Evolutionary conservation across 2,888 invertebrate genomes (phyloP).

Genomic region (Liopterus haemorrhoidalis): DNA sequence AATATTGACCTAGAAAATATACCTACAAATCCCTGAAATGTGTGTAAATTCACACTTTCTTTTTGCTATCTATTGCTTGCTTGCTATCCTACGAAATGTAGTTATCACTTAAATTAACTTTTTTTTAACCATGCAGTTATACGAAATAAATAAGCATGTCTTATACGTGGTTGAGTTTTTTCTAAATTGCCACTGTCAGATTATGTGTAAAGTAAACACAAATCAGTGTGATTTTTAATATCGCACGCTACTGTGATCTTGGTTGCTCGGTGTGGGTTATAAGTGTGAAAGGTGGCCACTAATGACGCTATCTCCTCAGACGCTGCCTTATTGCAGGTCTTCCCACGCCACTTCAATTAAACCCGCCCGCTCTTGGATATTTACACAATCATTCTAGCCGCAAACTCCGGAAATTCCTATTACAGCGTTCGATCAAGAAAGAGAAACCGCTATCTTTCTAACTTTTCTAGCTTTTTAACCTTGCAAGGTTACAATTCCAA

Average conservation of each 20-base stretch:
- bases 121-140: not conserved
- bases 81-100: too few relatives aligned
- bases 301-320: conserved; percentile 16
- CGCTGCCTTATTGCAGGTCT: conserved; percentile 2
- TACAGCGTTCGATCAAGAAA: conserved; percentile 10
- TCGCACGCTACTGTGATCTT: too few relatives aligned
- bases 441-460: not conserved
- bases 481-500: not conserved
- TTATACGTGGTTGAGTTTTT: not conserved
- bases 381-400: conserved; percentile 11
- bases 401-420: conserved; percentile 18
- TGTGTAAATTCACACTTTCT: too few relatives aligned
- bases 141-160: not conserved
- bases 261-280: too few relatives aligned
- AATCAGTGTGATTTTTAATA: not conserved
- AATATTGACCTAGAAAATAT: too few relatives aligned
- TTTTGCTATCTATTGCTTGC: too few relatives aligned
- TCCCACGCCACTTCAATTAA: conserved; percentile 12
- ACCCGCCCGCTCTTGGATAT: conserved; percentile 13
- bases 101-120: too few relatives aligned
- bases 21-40: too few relatives aligned
- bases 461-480: not conserved
- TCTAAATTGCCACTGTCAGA: not conserved
- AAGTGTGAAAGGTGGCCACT: too few relatives aligned
- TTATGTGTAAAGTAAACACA: not conserved